Conservation (phyloP, 2,888 invertebrate species). For the Rotaria socialis region DNA sequence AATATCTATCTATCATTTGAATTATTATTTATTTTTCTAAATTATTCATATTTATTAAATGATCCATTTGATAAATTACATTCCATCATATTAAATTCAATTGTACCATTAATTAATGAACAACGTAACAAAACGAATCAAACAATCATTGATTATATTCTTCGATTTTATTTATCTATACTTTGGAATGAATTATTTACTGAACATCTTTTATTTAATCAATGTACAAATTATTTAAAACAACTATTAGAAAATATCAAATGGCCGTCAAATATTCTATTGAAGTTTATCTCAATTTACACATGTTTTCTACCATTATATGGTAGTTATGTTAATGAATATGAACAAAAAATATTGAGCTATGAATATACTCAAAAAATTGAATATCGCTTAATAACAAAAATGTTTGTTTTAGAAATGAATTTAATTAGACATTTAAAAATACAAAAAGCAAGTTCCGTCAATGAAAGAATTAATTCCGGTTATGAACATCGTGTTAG, state of each 20-base stretch:
- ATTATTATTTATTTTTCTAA: conserved; percentile 16
- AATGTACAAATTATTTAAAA: conserved; percentile 17
- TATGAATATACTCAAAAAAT: neutral
- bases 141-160: neutral
- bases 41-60: conserved; percentile 1
- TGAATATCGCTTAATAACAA: neutral
- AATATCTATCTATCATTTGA: neutral
- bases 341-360: neutral
- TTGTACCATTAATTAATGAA: conserved; percentile 8
- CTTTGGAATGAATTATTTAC: conserved; percentile 25
- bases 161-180: neutral
- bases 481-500: conserved; percentile 23
- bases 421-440: conserved; percentile 22
- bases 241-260: neutral
- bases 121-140: neutral
- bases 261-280: neutral
- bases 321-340: conserved; percentile 12
- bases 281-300: neutral
- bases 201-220: conserved; percentile 6
- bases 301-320: neutral
- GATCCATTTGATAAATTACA: neutral
- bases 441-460: neutral
- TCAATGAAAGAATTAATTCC: neutral
- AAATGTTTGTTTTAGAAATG: neutral
- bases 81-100: neutral